Conservation (phyloP, 2,888 invertebrate species). For the Sarcophaga caerulescens region DNA sequence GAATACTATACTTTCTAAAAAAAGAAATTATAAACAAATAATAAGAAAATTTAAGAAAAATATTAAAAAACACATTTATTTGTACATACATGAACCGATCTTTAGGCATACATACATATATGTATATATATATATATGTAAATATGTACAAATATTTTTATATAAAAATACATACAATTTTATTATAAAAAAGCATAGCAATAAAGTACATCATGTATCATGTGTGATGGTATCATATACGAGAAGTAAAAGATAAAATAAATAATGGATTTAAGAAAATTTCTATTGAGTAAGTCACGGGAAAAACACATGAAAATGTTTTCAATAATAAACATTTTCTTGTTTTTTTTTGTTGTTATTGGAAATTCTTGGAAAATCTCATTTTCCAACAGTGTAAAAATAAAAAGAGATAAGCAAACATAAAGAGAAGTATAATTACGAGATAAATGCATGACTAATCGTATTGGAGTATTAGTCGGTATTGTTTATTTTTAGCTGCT, state of each 20-base stretch:
- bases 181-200: neutral
- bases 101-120: neutral
- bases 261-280: slow-evolving; percentile 51
- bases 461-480: neutral
- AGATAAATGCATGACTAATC: slow-evolving; percentile 30
- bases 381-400: slow-evolving; percentile 32
- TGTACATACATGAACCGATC: neutral
- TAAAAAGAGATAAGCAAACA: slow-evolving; percentile 35
- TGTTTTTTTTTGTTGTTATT: slow-evolving; percentile 5
- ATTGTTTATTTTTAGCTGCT: slow-evolving; percentile 5
- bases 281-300: slow-evolving; percentile 68
- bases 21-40: no score
- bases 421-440: slow-evolving; percentile 2
- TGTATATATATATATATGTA: neutral
- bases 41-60: no score
- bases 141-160: neutral
- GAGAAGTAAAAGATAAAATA: neutral
- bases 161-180: neutral
- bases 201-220: neutral
- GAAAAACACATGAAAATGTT: slow-evolving; percentile 51
- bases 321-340: neutral
- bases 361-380: slow-evolving; percentile 38
- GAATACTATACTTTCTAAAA: no score
- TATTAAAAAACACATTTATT: no score
- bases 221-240: no score